phyloP scores from a whole-genome alignment of 2,888 invertebrate species.

The Synanthedon andrenaeformis region DNA sequence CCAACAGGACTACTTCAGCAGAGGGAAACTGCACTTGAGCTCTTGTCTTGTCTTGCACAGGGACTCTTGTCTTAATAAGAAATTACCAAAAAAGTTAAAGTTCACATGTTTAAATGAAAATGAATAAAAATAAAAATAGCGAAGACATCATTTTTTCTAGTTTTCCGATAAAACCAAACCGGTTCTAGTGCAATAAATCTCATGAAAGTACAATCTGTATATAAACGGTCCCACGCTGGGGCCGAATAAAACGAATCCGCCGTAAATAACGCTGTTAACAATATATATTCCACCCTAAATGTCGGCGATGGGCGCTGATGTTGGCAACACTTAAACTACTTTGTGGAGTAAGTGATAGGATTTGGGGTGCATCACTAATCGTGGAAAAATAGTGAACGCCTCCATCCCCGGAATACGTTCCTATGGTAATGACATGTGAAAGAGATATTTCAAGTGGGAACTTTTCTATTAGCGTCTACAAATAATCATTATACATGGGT shows the following conservation, averaged over 20 bases:
- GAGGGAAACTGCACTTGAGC: too few relatives aligned
- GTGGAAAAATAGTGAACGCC: slow-evolving; percentile 6
- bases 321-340: slow-evolving; percentile 43
- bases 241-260: slow-evolving; percentile 43
- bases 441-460: too few relatives aligned
- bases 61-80: too few relatives aligned
- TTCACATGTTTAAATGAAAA: too few relatives aligned
- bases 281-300: slow-evolving; percentile 33
- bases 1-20: too few relatives aligned
- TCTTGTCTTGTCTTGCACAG: too few relatives aligned
- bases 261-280: slow-evolving; percentile 51
- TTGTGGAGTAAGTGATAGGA: slow-evolving; percentile 21
- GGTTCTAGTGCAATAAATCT: slow-evolving; percentile 10
- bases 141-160: not conserved
- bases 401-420: too few relatives aligned
- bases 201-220: slow-evolving; percentile 17
- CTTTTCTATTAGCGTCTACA: too few relatives aligned
- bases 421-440: too few relatives aligned
- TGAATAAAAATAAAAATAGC: too few relatives aligned
- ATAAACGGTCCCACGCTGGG: slow-evolving; percentile 22
- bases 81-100: too few relatives aligned
- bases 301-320: slow-evolving; percentile 33
- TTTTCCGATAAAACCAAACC: not conserved
- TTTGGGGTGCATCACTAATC: slow-evolving; percentile 22
- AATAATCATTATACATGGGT: too few relatives aligned